Evolutionary conservation across 2,113 vertebrate genomes (phyloP).

Genomic region (Procapra przewalskii): DNA sequence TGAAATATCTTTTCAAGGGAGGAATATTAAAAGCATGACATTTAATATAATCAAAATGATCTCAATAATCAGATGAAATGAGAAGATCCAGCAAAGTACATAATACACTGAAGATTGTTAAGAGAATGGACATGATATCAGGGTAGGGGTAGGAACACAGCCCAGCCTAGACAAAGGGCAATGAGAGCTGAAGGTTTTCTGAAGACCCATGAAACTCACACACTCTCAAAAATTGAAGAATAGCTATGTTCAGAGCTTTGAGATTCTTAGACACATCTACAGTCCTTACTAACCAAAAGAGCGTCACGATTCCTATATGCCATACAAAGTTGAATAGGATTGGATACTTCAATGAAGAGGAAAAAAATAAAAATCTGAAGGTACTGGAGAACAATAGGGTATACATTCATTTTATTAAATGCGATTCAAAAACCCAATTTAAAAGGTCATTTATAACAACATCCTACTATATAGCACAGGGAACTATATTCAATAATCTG

Average conservation of each 20-base stretch:
- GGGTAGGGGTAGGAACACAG: not conserved
- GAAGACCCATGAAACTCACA: not conserved
- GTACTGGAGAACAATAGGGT: not conserved
- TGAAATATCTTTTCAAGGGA: conserved; percentile 36
- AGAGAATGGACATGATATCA: not conserved
- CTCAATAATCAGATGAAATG: not conserved
- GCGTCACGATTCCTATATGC: not conserved
- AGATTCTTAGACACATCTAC: not conserved
- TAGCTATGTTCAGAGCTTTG: not conserved
- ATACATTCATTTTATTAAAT: not conserved
- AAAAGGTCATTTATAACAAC: not conserved
- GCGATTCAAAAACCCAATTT: not conserved
- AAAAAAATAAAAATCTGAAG: not conserved
- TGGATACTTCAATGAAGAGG: not conserved
- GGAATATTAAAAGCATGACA: conserved; percentile 15
- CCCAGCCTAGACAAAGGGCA: not conserved
- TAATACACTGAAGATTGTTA: not conserved
- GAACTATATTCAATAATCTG: not conserved
- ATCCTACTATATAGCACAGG: not conserved
- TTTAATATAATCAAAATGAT: not conserved
- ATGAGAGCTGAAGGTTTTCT: not conserved
- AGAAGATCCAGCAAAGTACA: not conserved
- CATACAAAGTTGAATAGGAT: not conserved
- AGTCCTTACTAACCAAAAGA: not conserved
- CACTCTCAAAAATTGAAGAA: not conserved